phyloP scores from a whole-genome alignment of 2,888 invertebrate species.

The Pyrrhia umbra region DNA sequence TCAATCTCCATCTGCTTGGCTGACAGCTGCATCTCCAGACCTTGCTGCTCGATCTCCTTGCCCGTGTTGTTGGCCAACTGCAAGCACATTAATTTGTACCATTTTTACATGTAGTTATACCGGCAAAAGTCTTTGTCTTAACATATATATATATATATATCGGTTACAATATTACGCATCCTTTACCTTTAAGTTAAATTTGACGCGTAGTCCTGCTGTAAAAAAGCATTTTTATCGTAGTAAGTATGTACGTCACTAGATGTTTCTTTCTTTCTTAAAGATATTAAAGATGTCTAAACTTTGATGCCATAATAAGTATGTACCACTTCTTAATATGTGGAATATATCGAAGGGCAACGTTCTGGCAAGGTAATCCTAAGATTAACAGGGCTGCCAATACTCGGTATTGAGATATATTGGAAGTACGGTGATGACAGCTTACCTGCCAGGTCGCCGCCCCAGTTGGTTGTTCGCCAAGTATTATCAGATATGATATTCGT shows the following conservation, averaged over 20 bases:
- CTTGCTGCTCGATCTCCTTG: slow-evolving; percentile 91
- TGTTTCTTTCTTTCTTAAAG: too few relatives aligned
- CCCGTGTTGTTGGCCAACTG: slow-evolving; percentile 90
- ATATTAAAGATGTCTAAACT: too few relatives aligned
- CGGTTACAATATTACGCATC: too few relatives aligned
- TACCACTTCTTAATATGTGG: too few relatives aligned
- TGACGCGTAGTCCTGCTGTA: too few relatives aligned
- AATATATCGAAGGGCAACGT: not conserved
- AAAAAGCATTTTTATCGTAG: too few relatives aligned
- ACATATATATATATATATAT: too few relatives aligned
- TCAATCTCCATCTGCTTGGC: slow-evolving; percentile 97
- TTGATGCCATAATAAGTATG: too few relatives aligned
- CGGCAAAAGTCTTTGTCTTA: too few relatives aligned
- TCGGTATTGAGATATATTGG: slow-evolving; percentile 23
- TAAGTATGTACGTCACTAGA: too few relatives aligned
- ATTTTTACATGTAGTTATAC: too few relatives aligned
- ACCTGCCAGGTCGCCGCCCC: not conserved
- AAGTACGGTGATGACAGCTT: not conserved
- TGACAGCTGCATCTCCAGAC: slow-evolving; percentile 93
- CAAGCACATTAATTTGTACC: slow-evolving; percentile 44
- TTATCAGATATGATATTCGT: not conserved
- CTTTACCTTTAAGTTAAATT: too few relatives aligned
- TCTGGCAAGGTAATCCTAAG: slow-evolving; percentile 12
- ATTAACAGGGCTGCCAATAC: slow-evolving; percentile 36
- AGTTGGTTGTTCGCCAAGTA: slow-evolving; percentile 24